A percentile compares a stretch with the other conserved stretches of the same genome.
phyloP scores from a whole-genome alignment of 2,888 invertebrate species.

The Apamea monoglypha region DNA sequence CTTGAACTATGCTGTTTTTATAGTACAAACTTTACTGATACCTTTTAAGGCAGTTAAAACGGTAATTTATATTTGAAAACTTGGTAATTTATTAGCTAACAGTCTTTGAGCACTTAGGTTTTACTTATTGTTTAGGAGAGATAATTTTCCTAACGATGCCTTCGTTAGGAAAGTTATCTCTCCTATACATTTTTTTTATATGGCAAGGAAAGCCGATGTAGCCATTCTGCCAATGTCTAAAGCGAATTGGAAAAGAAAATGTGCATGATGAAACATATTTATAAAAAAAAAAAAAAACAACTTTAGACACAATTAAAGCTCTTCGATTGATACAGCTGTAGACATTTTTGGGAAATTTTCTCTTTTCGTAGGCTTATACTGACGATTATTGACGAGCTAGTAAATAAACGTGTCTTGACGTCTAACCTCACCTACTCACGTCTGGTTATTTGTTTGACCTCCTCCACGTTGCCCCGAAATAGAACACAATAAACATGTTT shows the following conservation, averaged over 20 bases:
- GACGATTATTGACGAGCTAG: background rate
- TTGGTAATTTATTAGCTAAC: slow-evolving; percentile 2
- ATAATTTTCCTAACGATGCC: too few relatives aligned
- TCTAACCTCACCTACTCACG: slow-evolving; percentile 2
- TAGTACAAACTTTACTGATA: background rate
- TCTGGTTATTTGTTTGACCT: slow-evolving; percentile 34
- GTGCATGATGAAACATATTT: background rate
- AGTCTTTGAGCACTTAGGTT: background rate
- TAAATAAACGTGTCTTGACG: slow-evolving; percentile 1
- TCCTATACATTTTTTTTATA: background rate
- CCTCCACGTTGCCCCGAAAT: slow-evolving; percentile 44
- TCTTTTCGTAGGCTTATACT: background rate
- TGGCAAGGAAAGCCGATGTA: background rate
- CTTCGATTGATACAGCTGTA: background rate
- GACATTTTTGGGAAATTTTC: background rate
- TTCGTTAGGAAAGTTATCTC: background rate
- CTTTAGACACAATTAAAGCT: too few relatives aligned
- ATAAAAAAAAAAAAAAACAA: background rate
- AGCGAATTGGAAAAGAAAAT: background rate
- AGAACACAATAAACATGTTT: slow-evolving; percentile 60
- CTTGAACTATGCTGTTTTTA: background rate
- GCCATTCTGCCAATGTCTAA: background rate
- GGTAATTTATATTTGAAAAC: slow-evolving; percentile 16
- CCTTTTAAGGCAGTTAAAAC: background rate
- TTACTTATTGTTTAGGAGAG: too few relatives aligned